phyloP scores from a whole-genome alignment of 2,888 invertebrate genomes.

The Drosophila anomelani region DNA sequence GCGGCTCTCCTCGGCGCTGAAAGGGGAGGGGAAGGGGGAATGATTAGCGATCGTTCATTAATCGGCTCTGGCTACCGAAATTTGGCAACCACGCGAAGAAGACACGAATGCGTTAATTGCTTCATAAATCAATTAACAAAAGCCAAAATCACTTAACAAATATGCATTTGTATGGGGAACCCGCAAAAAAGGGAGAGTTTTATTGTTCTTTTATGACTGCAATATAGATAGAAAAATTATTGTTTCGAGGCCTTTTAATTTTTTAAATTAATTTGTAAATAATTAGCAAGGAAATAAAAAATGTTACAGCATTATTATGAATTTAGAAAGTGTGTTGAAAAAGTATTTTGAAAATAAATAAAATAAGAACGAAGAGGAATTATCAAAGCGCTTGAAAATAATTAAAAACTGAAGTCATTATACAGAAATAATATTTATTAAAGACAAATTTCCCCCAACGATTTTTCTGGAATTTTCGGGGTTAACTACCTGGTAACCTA shows the following conservation, averaged over 20 bases:
- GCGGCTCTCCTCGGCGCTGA: neutral
- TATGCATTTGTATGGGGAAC: neutral
- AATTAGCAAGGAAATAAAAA: neutral
- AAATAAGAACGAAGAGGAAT: no score
- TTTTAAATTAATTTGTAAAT: neutral
- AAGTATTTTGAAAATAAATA: no score
- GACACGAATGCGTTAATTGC: slow-evolving; percentile 28
- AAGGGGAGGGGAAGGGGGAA: neutral
- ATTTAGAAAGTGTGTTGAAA: neutral
- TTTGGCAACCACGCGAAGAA: slow-evolving; percentile 44
- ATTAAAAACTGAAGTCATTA: neutral
- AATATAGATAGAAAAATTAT: neutral
- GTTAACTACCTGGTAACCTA: slow-evolving; percentile 30
- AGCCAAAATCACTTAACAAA: slow-evolving; percentile 13
- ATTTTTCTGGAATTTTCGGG: slow-evolving; percentile 5
- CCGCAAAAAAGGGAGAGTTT: slow-evolving; percentile 23
- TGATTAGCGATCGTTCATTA: slow-evolving; percentile 75
- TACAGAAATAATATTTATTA: neutral
- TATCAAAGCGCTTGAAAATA: no score
- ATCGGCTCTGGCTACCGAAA: slow-evolving; percentile 57
- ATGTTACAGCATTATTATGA: neutral
- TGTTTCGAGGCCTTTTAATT: neutral
- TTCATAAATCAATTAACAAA: slow-evolving; percentile 34
- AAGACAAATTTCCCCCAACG: no score
- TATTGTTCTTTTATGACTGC: slow-evolving; percentile 9